Base-by-base conservation (phyloP, 53 echinoderm and acorn worm genomes). In the Hippasteria phrygiana region DNA sequence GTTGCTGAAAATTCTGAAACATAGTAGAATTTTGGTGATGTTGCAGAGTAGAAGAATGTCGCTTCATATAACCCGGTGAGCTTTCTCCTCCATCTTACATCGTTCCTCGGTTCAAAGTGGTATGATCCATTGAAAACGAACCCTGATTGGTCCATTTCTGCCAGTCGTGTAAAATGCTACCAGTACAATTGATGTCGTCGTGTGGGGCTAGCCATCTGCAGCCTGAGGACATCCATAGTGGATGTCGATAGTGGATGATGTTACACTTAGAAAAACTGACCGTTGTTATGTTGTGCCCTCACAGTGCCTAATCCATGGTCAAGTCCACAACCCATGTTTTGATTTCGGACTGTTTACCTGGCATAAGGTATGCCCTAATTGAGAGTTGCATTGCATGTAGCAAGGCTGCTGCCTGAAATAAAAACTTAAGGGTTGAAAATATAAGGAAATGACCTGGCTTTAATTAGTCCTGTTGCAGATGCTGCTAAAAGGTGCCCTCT, bases 281-380 rank as follows among this genome's bases (percentile, higher is more conserved):
- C 39, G 8, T 12, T 78, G 2, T 14, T 1, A 11, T 8, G 17
- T 55, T 41, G n/a, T 5, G 62, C 55, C 56, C 53, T 24, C 26
- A 43, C 42, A 24, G 24, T 7, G 40, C 73, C 73, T 32, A 63
- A 62, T 32, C 55, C 45, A 64, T 55, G 81, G 81, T 81, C 81
- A 81, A 81, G 81, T 65, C 41, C 55, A 81, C 81, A 45, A 28
- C n/a, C 64, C 64, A 29, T 81, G 81, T 40, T 80, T 29, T 64
- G 81, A 43, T 81, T 80, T 35, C n/a, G 29, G 50, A 46, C 29
- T 45, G 75, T 75, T 26, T 43, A 17, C 45, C 47, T 31, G 31
- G 27, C 43, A 46, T 43, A 53, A 76, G 76, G 76, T 76, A 76
- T 76, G 50, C 36, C 76, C 76, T 76, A 76, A 76, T 76, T 50